A percentile compares a stretch with the other conserved stretches of the same genome.
phyloP scores from a whole-genome alignment of 1,140 invertebrate genomes.

The Pantala flavescens region DNA sequence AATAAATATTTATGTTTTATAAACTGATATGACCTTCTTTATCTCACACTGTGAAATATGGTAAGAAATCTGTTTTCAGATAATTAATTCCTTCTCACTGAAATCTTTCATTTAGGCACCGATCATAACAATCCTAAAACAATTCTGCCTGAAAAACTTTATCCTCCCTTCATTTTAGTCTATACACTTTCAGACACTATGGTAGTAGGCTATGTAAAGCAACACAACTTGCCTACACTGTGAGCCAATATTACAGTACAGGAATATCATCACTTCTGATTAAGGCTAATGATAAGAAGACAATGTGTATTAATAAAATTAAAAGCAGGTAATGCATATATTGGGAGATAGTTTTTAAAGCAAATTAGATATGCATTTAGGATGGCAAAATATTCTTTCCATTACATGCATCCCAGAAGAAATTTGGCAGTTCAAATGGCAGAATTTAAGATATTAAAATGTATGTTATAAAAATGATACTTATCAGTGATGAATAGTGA shows the following conservation, averaged over 20 bases:
- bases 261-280: background rate
- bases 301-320: background rate
- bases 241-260: background rate
- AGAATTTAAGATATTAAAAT: background rate
- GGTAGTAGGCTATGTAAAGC: background rate
- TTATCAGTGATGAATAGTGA: background rate
- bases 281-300: background rate
- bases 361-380: no score
- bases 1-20: background rate
- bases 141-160: background rate
- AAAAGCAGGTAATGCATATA: no score
- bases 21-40: conserved; percentile 2
- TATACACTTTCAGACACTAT: background rate
- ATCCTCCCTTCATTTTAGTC: background rate
- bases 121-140: background rate
- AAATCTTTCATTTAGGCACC: background rate
- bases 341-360: no score
- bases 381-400: no score
- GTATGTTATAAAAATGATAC: background rate
- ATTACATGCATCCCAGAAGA: background rate
- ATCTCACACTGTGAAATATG: background rate
- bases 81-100: background rate
- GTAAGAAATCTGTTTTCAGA: background rate
- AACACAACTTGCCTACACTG: background rate
- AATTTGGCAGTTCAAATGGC: background rate